phyloP scores from a whole-genome alignment of 2,888 invertebrate species.

The Meliscaeva auricollis region DNA sequence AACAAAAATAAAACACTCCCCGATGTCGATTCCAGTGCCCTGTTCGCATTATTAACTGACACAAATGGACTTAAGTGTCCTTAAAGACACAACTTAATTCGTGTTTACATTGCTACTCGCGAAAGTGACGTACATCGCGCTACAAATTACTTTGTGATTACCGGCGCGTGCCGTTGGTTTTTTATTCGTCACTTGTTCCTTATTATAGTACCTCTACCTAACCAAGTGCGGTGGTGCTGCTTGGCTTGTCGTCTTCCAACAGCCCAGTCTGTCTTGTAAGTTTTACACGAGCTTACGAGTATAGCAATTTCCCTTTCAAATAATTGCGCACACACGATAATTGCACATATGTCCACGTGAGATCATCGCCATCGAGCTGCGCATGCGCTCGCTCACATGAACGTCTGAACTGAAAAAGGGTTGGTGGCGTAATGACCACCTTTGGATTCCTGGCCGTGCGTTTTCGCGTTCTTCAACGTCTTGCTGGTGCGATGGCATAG shows the following conservation, averaged over 20 bases:
- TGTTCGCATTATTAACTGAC: slow-evolving; percentile 60
- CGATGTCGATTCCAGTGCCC: slow-evolving; percentile 14
- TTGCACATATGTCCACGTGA: slow-evolving; percentile 68
- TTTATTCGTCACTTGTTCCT: slow-evolving; percentile 3
- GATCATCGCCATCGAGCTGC: slow-evolving; percentile 37
- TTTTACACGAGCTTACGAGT: slow-evolving; percentile 55
- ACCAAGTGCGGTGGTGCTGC: no score
- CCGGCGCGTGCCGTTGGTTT: slow-evolving; percentile 63
- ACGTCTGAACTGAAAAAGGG: slow-evolving; percentile 45
- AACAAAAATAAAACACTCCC: slow-evolving; percentile 16
- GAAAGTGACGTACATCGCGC: slow-evolving; percentile 72
- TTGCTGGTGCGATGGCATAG: not conserved
- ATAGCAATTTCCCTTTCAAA: slow-evolving; percentile 67
- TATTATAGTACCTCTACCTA: not conserved
- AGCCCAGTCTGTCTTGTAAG: slow-evolving; percentile 55
- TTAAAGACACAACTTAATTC: slow-evolving; percentile 73
- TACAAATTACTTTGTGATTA: slow-evolving; percentile 76
- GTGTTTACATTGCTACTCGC: slow-evolving; percentile 72
- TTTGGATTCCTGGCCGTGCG: slow-evolving; percentile 58
- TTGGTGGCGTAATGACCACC: slow-evolving; percentile 73
- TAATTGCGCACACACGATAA: slow-evolving; percentile 61
- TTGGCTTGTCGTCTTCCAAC: no score
- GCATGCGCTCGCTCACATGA: slow-evolving; percentile 37
- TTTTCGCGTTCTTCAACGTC: slow-evolving; percentile 34
- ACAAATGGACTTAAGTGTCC: slow-evolving; percentile 70